Conservation (phyloP, 2,113 vertebrate species). For the Serilophus lunatus region DNA sequence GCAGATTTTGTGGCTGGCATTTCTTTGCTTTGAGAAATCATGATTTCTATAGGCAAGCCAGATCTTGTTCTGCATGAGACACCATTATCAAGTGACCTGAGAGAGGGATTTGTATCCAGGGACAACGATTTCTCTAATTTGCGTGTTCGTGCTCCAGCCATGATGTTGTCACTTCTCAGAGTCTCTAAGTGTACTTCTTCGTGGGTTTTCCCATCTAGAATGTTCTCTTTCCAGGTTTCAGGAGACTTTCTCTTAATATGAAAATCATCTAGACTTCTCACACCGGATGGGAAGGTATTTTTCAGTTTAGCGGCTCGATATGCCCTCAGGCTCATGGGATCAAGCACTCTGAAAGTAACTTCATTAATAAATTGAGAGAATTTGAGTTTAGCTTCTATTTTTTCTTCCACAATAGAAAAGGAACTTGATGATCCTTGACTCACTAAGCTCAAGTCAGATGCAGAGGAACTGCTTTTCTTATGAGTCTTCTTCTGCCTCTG, state of each 20-base stretch:
- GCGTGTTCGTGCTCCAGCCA: not conserved
- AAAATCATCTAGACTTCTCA: constrained; percentile 43
- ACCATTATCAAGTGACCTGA: constrained; percentile 17
- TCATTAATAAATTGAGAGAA: constrained; percentile 93
- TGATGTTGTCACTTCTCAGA: constrained; percentile 68
- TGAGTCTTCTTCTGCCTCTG: not conserved
- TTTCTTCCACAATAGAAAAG: constrained; percentile 60
- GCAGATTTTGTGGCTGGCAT: constrained; percentile 70
- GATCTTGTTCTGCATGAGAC: constrained; percentile 10
- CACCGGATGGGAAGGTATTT: constrained; percentile 22
- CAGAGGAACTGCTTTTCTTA: constrained; percentile 36
- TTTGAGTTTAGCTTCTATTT: constrained; percentile 79
- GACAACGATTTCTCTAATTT: constrained; percentile 57
- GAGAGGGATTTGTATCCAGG: constrained; percentile 29
- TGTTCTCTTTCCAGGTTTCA: constrained; percentile 59
- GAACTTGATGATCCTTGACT: constrained; percentile 59
- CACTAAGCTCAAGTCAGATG: constrained; percentile 46
- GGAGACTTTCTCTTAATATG: constrained; percentile 25
- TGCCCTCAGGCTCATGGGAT: constrained; percentile 71
- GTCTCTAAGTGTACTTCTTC: constrained; percentile 78
- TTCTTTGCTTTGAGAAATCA: constrained; percentile 71
- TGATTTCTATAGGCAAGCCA: constrained; percentile 63
- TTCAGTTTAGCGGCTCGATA: constrained; percentile 63
- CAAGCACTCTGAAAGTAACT: constrained; percentile 82
- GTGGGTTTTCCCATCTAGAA: constrained; percentile 64